A percentile compares a stretch with the other conserved stretches of the same genome.
These are phyloP conservation scores for Entomyzon cyanotis DNA, from an alignment of 2,113 vertebrate genomes.

Conservation along the genomic window DNA sequence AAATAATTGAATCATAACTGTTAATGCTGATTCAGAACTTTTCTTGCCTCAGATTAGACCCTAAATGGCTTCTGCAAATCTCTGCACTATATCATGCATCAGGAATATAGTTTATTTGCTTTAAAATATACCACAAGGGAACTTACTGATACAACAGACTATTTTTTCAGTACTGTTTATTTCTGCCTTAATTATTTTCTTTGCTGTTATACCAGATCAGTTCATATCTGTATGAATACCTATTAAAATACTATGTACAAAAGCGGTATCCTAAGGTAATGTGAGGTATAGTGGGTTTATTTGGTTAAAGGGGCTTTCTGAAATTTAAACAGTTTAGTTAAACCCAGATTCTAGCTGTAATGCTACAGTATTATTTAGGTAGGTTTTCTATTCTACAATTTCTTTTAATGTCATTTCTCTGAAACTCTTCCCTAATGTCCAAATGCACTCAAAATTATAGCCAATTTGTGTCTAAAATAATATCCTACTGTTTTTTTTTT, in stretches of 20 bases:
- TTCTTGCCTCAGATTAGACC: slow-evolving; percentile 64
- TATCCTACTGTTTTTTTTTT: background rate
- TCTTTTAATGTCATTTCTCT: background rate
- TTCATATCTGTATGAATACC: slow-evolving; percentile 1
- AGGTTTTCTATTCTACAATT: background rate
- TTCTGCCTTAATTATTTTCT: slow-evolving; percentile 24
- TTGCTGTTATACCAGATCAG: slow-evolving; percentile 37
- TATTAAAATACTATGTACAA: slow-evolving; percentile 13
- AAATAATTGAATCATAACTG: slow-evolving; percentile 63
- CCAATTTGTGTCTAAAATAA: background rate
- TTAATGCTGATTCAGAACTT: slow-evolving; percentile 62
- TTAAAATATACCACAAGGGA: slow-evolving; percentile 42
- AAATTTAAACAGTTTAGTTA: slow-evolving; percentile 13
- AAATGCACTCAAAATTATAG: background rate
- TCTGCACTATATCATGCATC: slow-evolving; percentile 57
- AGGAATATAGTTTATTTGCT: slow-evolving; percentile 43
- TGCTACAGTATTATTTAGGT: background rate
- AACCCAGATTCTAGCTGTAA: background rate
- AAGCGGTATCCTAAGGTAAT: background rate
- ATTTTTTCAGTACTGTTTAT: slow-evolving; percentile 25
- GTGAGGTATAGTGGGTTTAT: background rate
- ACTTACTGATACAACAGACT: background rate
- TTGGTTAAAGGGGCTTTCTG: slow-evolving; percentile 19
- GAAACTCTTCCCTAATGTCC: background rate
- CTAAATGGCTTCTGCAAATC: slow-evolving; percentile 72